A percentile compares a stretch with the other conserved stretches of the same genome.
phyloP scores from a whole-genome alignment of 2,888 invertebrate species.

The Arge pagana region DNA sequence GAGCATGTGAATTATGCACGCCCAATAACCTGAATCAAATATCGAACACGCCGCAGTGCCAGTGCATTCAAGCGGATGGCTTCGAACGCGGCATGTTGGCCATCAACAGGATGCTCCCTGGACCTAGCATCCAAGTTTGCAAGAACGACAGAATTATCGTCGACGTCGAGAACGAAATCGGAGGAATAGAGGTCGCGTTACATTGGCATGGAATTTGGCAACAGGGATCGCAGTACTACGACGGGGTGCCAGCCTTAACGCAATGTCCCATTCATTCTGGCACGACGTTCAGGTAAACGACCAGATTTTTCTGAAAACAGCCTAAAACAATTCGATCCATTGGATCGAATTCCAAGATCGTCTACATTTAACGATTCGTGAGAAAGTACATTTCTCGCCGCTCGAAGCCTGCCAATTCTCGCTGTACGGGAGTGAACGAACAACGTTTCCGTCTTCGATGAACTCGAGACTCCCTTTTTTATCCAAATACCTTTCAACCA shows the following conservation, averaged over 20 bases:
- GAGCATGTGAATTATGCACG: conserved; percentile 35
- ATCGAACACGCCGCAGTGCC: conserved; percentile 28
- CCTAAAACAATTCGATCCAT: too few species aligned
- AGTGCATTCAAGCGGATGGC: conserved; percentile 37
- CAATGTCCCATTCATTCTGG: conserved; percentile 15
- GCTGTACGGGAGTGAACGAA: too few species aligned
- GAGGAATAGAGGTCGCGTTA: conserved; percentile 5
- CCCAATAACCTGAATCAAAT: conserved; percentile 32
- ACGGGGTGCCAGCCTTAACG: conserved; percentile 15
- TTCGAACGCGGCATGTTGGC: conserved; percentile 29
- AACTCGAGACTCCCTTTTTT: too few species aligned
- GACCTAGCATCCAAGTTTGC: conserved; percentile 29
- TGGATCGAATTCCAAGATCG: too few species aligned
- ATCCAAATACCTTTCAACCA: too few species aligned
- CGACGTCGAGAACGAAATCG: conserved; percentile 12
- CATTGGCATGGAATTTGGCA: conserved; percentile 21
- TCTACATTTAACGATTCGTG: too few species aligned
- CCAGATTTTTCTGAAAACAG: too few species aligned
- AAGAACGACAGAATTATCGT: conserved; percentile 13
- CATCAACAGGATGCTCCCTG: conserved; percentile 39
- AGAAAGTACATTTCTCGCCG: too few species aligned
- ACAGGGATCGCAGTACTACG: conserved; percentile 17
- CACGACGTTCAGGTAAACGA: conserved; percentile 15
- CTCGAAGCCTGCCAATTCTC: too few species aligned
- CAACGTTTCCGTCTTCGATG: too few species aligned